A percentile compares a stretch with the other conserved stretches of the same genome.
Conservation (phyloP, 2,113 vertebrate genomes). For the Melanerpes aurifrons region DNA sequence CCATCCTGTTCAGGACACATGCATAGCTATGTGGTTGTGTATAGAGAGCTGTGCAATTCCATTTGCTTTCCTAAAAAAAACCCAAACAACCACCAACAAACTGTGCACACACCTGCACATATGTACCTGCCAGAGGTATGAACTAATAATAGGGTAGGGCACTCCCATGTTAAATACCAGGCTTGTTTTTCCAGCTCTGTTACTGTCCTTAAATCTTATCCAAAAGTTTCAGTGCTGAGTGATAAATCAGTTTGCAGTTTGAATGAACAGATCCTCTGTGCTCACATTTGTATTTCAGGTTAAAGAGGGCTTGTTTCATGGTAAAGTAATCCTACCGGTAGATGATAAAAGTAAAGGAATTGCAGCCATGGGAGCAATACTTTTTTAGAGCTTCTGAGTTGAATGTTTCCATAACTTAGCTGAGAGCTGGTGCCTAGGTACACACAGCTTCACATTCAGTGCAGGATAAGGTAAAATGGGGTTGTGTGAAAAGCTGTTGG, state of each 20-base stretch:
- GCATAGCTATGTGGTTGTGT: not conserved
- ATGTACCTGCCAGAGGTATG: not conserved
- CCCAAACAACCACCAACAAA: not conserved
- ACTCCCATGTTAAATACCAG: not conserved
- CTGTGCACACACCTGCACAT: not conserved
- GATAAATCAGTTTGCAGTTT: not conserved
- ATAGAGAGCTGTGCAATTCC: not conserved
- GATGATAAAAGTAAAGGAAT: not conserved
- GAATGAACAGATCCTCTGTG: not conserved
- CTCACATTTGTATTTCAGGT: not conserved
- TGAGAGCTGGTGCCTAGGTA: not conserved
- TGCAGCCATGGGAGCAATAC: not conserved
- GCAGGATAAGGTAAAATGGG: not conserved
- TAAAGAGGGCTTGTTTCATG: not conserved
- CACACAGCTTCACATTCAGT: not conserved
- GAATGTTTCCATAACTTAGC: not conserved
- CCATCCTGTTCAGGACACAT: not conserved
- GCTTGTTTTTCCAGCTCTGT: conserved; percentile 38
- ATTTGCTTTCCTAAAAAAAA: not conserved
- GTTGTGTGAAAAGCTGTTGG: not conserved
- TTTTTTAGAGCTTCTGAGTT: not conserved
- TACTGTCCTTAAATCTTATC: conserved; percentile 20
- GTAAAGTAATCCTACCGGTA: not conserved
- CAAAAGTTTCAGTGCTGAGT: not conserved
- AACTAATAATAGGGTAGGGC: not conserved